phyloP scores from a whole-genome alignment of 2,797 vertebrate species.

The Eulemur rubriventer region DNA sequence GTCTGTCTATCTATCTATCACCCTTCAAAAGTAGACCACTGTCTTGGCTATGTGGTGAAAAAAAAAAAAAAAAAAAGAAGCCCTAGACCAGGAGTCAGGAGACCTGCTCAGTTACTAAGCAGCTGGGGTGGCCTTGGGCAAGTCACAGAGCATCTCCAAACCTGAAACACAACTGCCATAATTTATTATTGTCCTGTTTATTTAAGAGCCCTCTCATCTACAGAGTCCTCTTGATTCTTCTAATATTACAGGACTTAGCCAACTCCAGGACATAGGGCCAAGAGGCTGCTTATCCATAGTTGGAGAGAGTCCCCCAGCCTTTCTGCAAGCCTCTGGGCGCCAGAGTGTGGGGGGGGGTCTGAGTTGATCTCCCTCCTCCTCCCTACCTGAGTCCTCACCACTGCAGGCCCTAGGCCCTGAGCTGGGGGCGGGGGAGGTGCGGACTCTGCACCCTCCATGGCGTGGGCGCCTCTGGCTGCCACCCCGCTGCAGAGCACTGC shows the following conservation, averaged over 20 bases:
- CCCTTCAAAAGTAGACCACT: slow-evolving; percentile 5
- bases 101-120: background rate
- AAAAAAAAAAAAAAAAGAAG: background rate
- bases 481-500: background rate
- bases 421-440: background rate
- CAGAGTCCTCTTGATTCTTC: slow-evolving; percentile 2
- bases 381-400: background rate
- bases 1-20: background rate
- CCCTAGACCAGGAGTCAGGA: background rate
- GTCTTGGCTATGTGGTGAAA: background rate
- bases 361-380: background rate
- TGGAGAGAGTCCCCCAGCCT: background rate
- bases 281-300: background rate
- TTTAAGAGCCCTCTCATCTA: background rate
- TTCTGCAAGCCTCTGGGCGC: background rate
- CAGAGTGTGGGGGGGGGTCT: background rate
- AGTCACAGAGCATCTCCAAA: background rate
- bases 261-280: background rate
- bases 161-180: background rate
- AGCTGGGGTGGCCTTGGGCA: slow-evolving; percentile 45
- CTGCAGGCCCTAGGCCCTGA: background rate
- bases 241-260: background rate
- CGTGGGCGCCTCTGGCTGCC: background rate
- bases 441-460: background rate
- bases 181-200: slow-evolving; percentile 46